phyloP scores from a whole-genome alignment of 2,113 vertebrate species.

The Pachypanchax playfairii region DNA sequence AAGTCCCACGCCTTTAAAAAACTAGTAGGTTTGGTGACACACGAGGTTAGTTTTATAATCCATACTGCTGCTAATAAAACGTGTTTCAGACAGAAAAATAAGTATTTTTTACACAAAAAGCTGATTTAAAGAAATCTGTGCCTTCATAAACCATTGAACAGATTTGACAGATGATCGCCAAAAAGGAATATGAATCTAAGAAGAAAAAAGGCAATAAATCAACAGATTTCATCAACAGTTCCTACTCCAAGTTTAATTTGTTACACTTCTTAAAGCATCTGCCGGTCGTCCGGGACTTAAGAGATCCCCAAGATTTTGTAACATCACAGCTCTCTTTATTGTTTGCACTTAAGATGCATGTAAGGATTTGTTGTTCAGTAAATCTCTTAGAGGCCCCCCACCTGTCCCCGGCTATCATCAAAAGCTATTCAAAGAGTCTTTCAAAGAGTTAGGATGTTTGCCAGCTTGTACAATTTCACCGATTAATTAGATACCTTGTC shows the following conservation, averaged over 20 bases:
- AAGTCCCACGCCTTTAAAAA: no score
- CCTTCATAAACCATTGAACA: no score
- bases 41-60: no score
- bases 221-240: no score
- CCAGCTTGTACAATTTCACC: conserved; percentile 82
- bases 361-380: conserved; percentile 81
- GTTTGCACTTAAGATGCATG: conserved; percentile 78
- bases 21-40: no score
- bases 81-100: no score
- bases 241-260: conserved; percentile 67
- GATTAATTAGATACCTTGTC: conserved; percentile 85
- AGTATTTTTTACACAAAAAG: no score
- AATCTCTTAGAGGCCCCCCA: conserved; percentile 55
- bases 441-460: conserved; percentile 82
- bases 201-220: no score
- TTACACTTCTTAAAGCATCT: conserved; percentile 74
- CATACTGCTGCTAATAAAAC: no score
- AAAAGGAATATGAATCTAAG: no score
- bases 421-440: conserved; percentile 77
- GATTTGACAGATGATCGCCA: no score
- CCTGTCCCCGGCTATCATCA: conserved; percentile 66
- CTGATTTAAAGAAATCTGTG: no score
- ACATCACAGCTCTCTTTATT: conserved; percentile 83
- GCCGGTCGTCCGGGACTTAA: conserved; percentile 65
- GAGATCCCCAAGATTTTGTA: conserved; percentile 72